A percentile compares a stretch with the other conserved stretches of the same genome.
These are phyloP conservation scores for Chirona hameri DNA, from an alignment of 2,888 invertebrate species.

Conservation along the genomic window DNA sequence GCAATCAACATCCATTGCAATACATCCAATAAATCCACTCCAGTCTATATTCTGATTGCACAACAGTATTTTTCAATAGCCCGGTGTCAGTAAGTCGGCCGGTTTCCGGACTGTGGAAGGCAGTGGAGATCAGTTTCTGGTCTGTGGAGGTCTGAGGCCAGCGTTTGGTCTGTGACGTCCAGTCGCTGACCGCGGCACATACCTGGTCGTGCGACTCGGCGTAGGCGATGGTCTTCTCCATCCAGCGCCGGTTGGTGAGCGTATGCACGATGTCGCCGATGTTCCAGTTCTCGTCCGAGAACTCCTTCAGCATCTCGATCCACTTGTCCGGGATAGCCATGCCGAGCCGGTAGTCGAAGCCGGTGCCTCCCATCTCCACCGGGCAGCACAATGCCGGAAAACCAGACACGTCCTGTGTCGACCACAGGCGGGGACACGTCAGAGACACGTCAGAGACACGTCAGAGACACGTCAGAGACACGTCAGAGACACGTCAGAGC, in stretches of 20 bases:
- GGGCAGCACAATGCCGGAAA: slow-evolving; percentile 97
- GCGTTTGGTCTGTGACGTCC: too few species aligned
- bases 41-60: too few species aligned
- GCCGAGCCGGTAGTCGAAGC: slow-evolving; percentile 96
- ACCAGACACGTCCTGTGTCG: slow-evolving; percentile 83
- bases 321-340: slow-evolving; percentile 99
- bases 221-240: slow-evolving; percentile 95
- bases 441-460: background rate
- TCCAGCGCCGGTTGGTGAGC: slow-evolving; percentile 88
- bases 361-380: slow-evolving; percentile 85
- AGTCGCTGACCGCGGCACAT: background rate
- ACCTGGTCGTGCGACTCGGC: slow-evolving; percentile 97
- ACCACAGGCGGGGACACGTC: background rate
- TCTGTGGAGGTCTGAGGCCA: too few species aligned
- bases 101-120: too few species aligned
- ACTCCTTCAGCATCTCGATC: slow-evolving; percentile 78
- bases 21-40: too few species aligned
- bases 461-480: too few species aligned
- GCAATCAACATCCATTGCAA: too few species aligned
- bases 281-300: slow-evolving; percentile 88
- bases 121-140: too few species aligned
- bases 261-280: slow-evolving; percentile 87
- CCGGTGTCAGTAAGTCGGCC: too few species aligned
- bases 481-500: too few species aligned
- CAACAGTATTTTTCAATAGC: too few species aligned